Percentiles rank a stretch among this genome's conserved stretches.
Evolutionary conservation across 2,113 vertebrate species (phyloP).

Genomic region (Chlorodrepanis virens): DNA sequence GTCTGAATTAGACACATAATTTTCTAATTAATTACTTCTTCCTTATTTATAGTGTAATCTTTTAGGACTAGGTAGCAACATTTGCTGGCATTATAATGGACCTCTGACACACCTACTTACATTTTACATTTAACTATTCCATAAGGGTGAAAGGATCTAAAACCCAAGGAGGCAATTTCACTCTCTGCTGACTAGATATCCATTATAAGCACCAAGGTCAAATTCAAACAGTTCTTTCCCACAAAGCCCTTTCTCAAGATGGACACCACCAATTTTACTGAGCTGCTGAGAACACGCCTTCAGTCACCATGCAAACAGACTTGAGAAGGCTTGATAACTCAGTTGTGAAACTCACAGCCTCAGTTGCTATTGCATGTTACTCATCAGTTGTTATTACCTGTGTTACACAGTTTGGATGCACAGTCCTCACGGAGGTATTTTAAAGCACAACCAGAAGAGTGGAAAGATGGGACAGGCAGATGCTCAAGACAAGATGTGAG

Average conservation of each 20-base stretch:
- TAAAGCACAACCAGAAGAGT: background rate
- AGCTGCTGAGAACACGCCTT: background rate
- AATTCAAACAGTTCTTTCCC: background rate
- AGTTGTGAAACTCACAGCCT: background rate
- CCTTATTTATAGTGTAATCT: background rate
- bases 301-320: background rate
- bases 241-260: background rate
- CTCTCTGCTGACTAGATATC: background rate
- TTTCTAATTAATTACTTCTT: background rate
- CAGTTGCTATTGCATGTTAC: background rate
- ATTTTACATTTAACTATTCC: background rate
- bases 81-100: background rate
- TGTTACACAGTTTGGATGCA: background rate
- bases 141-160: background rate
- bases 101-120: background rate
- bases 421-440: background rate
- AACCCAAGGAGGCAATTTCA: background rate
- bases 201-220: background rate
- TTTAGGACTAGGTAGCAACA: background rate
- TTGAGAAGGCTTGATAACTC: background rate
- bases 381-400: background rate
- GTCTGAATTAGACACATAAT: background rate
- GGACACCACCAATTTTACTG: background rate
- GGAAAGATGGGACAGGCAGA: background rate
- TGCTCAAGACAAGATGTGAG: background rate